These are phyloP conservation scores for Agrilus biguttatus DNA, from an alignment of 2,888 invertebrate genomes.

Conservation along the genomic window DNA sequence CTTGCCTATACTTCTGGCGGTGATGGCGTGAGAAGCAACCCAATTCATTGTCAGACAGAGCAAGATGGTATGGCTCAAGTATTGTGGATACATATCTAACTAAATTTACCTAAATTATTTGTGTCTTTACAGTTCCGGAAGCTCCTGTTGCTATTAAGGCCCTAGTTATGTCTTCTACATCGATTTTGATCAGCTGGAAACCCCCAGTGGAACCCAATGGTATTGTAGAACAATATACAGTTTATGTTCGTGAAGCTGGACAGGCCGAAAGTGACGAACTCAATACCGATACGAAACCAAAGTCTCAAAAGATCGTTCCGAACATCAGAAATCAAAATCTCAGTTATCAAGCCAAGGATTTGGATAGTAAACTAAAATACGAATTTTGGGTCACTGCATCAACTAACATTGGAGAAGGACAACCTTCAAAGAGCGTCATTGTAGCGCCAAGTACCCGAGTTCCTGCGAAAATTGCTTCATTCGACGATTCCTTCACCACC, in stretches of 20 bases:
- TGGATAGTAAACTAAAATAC: constrained; percentile 69
- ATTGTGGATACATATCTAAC: background rate
- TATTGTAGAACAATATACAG: constrained; percentile 81
- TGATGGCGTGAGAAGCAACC: constrained; percentile 76
- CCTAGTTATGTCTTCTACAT: constrained; percentile 78
- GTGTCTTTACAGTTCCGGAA: constrained; percentile 60
- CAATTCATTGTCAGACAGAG: constrained; percentile 87
- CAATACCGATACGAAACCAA: constrained; percentile 47
- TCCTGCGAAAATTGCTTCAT: constrained; percentile 88
- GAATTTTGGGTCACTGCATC: constrained; percentile 93
- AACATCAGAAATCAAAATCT: constrained; percentile 49
- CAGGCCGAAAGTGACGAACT: constrained; percentile 17
- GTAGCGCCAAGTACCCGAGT: constrained; percentile 76
- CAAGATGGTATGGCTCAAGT: constrained; percentile 62
- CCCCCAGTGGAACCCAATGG: constrained; percentile 88
- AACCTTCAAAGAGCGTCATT: constrained; percentile 73
- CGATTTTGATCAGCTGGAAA: constrained; percentile 88
- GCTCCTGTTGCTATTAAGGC: constrained; percentile 88
- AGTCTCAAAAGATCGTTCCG: constrained; percentile 64
- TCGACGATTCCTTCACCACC: constrained; percentile 84
- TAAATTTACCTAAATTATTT: constrained; percentile 4
- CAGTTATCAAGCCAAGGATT: constrained; percentile 72
- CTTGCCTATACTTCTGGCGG: constrained; percentile 90
- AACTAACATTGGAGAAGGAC: constrained; percentile 88
- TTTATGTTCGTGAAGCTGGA: constrained; percentile 63